Evolutionary conservation across 2,797 vertebrate species (phyloP), one percentile per base, ranked within the genome.

Genomic region (Smutsia gigantea): DNA sequence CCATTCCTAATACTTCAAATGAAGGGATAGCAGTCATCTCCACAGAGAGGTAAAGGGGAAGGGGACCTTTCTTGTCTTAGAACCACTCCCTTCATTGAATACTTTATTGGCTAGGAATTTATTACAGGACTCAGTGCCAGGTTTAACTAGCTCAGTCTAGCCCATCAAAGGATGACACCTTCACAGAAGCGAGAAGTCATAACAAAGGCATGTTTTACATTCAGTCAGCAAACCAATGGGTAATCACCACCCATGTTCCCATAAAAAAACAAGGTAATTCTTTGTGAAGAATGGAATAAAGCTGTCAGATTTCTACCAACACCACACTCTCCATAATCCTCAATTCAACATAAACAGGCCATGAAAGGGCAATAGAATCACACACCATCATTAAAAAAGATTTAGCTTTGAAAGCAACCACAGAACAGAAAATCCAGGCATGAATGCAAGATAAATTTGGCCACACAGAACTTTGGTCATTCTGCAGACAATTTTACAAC

Each of bases 191-290:
- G 59, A 42, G 57, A 94, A 86, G 34, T 95, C 64, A 81, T 90
- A 83, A 97, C 61, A 97, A 97, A 96, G 69, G n/a, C 15, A 49
- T 92, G 51, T 72, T 95, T 96, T 96, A 96, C 37, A 93, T 90
- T 64, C 51, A 85, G 21, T 64, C 37, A 83, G 46, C 42, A 90
- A 96, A 84, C 66, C 75, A 96, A 61, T 92, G n/a, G 61, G 15
- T 93, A 77, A 93, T 97, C 42, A 93, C 61, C 59, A 71, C 29
- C 27, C 0, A 34, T 85, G 37, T 95, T 95, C 42, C 61, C 75
- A 96, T 92, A 55, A 86, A 87, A 93, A 69, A 31, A 7, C 0
- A 3, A 97, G 64, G 93, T 87, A 96, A 94, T 71, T 27, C 29
- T 90, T 95, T 92, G 57, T 96, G 75, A 92, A 72, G 29, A 94